Evolutionary conservation across 2,888 invertebrate species (phyloP).

Genomic region (Cephus pygmeus): DNA sequence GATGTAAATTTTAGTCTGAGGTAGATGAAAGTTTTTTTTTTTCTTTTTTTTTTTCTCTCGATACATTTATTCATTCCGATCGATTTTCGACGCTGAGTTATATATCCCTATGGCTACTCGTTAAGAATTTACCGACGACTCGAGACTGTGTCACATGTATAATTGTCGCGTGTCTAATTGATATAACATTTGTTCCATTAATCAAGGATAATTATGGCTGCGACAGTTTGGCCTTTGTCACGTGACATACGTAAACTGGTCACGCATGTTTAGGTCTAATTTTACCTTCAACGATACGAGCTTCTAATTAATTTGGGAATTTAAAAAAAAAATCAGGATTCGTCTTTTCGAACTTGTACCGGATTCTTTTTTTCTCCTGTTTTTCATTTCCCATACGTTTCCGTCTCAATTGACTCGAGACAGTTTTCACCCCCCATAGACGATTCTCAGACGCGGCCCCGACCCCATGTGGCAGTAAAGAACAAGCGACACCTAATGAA

Average conservation of each 20-base stretch:
- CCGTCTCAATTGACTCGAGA: neutral
- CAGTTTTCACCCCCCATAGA: neutral
- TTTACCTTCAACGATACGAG: no score
- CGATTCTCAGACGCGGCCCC: neutral
- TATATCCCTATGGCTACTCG: neutral
- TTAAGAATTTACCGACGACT: neutral
- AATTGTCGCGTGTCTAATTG: no score
- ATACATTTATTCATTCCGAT: neutral
- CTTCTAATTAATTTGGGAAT: no score
- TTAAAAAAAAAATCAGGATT: no score
- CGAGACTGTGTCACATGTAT: neutral
- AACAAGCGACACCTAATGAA: neutral
- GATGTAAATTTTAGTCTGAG: neutral
- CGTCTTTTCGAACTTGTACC: no score
- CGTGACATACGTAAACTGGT: no score
- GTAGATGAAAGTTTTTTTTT: neutral
- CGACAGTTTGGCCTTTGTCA: no score
- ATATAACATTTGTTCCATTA: no score
- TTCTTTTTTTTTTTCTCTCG: neutral
- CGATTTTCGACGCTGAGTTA: neutral
- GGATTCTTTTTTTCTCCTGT: neutral
- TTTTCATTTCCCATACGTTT: neutral
- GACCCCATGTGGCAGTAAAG: neutral
- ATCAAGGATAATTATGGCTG: no score
- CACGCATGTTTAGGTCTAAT: no score